phyloP scores from a whole-genome alignment of 1,140 invertebrate species.

The Drosophila arizonae region DNA sequence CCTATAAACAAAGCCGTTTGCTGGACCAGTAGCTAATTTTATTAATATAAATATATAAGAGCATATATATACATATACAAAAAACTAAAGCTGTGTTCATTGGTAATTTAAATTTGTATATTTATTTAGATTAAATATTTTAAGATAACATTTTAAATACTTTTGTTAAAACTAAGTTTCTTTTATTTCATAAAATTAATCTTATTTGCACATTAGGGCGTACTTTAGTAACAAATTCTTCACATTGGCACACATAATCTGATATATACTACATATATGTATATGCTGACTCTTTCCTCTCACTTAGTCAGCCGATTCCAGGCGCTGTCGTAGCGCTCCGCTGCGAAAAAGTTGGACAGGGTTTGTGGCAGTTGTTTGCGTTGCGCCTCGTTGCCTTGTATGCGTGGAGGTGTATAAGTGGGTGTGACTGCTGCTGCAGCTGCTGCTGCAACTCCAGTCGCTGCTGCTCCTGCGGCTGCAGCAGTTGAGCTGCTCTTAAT shows the following conservation, averaged over 20 bases:
- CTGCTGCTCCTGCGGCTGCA: neutral
- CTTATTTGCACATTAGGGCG: neutral
- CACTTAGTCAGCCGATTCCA: conserved; percentile 72
- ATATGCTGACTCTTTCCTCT: conserved; percentile 24
- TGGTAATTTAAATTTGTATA: no score
- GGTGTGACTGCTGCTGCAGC: conserved; percentile 39
- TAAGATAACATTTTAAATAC: no score
- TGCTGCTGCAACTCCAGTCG: neutral
- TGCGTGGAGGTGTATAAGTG: conserved; percentile 52
- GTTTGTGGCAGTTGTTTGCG: conserved; percentile 59
- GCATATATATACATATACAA: no score
- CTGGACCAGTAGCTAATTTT: no score
- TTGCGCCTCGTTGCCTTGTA: conserved; percentile 59
- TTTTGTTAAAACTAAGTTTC: neutral
- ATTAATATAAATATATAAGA: no score
- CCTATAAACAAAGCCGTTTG: no score
- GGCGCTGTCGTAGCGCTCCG: conserved; percentile 58
- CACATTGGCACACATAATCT: conserved; percentile 33
- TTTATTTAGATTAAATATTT: no score
- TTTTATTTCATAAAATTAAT: neutral
- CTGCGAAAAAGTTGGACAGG: conserved; percentile 60
- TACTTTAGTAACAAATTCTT: neutral
- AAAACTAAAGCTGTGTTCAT: no score
- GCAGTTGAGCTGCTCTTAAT: conserved; percentile 7
- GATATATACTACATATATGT: conserved; percentile 4